Conservation (phyloP, 2,797 vertebrate species). For the Periophthalmus magnuspinnatus region DNA sequence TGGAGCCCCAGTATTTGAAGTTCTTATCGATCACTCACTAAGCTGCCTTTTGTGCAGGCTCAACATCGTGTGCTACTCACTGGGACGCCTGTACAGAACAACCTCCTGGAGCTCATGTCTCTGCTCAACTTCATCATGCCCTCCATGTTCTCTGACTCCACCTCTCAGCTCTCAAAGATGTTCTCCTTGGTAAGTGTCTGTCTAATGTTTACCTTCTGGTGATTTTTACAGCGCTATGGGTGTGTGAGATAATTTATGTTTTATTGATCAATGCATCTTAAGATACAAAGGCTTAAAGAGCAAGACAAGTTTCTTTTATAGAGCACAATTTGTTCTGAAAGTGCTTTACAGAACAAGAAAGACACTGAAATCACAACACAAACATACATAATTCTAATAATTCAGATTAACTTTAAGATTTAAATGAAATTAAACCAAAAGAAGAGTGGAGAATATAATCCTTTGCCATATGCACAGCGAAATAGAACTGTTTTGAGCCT, state of each 20-base stretch:
- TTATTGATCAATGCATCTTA: background rate
- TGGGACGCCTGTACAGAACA: conserved; percentile 96
- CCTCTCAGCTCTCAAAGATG: conserved; percentile 91
- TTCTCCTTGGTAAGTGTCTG: conserved; percentile 81
- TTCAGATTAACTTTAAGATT: no score
- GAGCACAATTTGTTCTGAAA: no score
- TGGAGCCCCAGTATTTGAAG: no score
- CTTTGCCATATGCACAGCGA: no score
- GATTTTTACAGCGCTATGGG: background rate
- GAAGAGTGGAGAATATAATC: no score
- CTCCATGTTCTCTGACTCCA: conserved; percentile 93
- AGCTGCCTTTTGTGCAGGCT: conserved; percentile 73
- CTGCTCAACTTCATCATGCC: conserved; percentile 99
- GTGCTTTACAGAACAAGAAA: no score
- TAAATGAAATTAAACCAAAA: no score
- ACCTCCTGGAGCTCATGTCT: conserved; percentile 94
- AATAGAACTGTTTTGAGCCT: no score
- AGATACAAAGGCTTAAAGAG: background rate
- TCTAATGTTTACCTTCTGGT: background rate
- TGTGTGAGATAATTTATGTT: background rate
- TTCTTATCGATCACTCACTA: background rate
- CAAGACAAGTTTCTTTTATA: no score
- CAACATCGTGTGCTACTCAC: conserved; percentile 90
- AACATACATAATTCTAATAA: no score
- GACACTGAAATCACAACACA: no score